Evolutionary conservation across 1,140 invertebrate genomes (phyloP).

Genomic region (Temnothorax longispinosus): DNA sequence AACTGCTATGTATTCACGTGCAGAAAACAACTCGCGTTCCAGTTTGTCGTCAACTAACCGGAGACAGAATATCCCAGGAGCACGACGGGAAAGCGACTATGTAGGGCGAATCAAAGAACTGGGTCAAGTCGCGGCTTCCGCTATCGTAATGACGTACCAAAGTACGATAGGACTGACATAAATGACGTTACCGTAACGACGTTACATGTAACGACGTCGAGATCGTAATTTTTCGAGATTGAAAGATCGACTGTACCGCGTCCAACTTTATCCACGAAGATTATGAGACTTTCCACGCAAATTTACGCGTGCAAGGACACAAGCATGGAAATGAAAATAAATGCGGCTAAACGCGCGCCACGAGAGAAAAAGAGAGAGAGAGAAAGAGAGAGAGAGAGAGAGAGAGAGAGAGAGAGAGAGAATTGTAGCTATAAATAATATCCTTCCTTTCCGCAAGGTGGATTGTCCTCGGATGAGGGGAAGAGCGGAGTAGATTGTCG

Average conservation of each 20-base stretch:
- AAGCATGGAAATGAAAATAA: conserved; percentile 10
- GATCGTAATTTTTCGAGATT: not conserved
- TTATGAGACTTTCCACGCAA: not conserved
- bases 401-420: not conserved
- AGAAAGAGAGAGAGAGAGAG: not conserved
- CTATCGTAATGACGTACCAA: conserved; percentile 39
- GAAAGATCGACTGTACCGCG: not conserved
- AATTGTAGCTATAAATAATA: conserved; percentile 26
- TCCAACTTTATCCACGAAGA: not conserved
- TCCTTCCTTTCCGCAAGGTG: conserved; percentile 11
- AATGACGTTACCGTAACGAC: conserved; percentile 39
- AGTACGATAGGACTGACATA: conserved; percentile 34
- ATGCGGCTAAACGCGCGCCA: not conserved
- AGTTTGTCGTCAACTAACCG: conserved; percentile 27
- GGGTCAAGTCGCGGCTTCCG: conserved; percentile 62
- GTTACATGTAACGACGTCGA: not conserved
- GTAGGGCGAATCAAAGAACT: conserved; percentile 61
- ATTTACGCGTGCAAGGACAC: not conserved
- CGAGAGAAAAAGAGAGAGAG: not conserved
- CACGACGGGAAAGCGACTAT: conserved; percentile 49
- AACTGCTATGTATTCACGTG: not conserved
- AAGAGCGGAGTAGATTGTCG: conserved; percentile 37
- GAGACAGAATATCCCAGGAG: conserved; percentile 49
- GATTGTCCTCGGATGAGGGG: not conserved
- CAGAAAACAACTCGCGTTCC: conserved; percentile 21